Conservation (phyloP, 2,888 invertebrate genomes). For the Melieria picta region DNA sequence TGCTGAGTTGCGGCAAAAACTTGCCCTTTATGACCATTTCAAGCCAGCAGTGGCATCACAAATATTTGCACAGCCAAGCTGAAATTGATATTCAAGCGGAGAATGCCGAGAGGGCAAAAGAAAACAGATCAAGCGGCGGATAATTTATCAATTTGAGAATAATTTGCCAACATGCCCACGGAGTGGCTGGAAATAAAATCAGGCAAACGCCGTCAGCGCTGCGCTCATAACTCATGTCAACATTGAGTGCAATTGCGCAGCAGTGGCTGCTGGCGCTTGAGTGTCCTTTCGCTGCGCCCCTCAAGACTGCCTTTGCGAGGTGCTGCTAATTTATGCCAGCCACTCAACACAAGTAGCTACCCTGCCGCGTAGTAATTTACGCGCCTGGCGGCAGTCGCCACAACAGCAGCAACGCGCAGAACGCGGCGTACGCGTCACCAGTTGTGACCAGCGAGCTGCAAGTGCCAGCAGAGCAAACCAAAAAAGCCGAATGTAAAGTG, state of each 20-base stretch:
- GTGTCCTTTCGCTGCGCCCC: too few species aligned
- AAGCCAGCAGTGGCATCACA: constrained; percentile 1
- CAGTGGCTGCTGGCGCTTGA: too few species aligned
- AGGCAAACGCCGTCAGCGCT: background rate
- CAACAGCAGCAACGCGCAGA: constrained; percentile 31
- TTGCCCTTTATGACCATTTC: background rate
- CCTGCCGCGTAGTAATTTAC: constrained; percentile 49
- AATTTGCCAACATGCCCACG: background rate
- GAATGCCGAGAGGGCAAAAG: background rate
- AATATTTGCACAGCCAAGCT: constrained; percentile 8
- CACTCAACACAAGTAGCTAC: constrained; percentile 48
- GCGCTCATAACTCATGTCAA: constrained; percentile 47
- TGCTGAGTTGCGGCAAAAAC: too few species aligned
- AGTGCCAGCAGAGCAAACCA: constrained; percentile 22
- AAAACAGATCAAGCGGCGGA: constrained; percentile 9
- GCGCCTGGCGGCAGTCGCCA: constrained; percentile 43
- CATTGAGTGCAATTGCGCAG: constrained; percentile 36
- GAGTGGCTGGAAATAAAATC: too few species aligned
- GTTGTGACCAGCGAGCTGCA: constrained; percentile 16
- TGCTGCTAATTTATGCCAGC: constrained; percentile 45
- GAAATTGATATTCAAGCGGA: constrained; percentile 22
- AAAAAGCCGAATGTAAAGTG: constrained; percentile 33
- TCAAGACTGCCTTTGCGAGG: background rate
- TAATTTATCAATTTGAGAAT: constrained; percentile 26
- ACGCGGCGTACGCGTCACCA: constrained; percentile 25